These are phyloP conservation scores for Ifrita kowaldi DNA, from an alignment of 2,113 vertebrate genomes.

Conservation along the genomic window DNA sequence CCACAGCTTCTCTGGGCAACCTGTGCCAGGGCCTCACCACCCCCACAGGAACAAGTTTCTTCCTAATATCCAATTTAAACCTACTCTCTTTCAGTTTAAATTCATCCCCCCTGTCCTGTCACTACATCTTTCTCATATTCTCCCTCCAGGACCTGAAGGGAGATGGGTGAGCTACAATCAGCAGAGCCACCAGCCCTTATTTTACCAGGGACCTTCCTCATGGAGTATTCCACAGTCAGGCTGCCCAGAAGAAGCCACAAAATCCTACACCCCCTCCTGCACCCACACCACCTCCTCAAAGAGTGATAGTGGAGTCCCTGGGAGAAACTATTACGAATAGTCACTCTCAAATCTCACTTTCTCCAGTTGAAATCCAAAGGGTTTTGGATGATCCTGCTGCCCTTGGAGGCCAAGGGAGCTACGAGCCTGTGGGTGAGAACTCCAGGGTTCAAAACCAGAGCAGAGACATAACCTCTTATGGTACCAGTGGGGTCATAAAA, in stretches of 20 bases:
- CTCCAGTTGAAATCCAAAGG: not conserved
- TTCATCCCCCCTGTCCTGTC: not conserved
- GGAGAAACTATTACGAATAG: not conserved
- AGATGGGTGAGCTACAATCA: not conserved
- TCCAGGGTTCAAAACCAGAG: not conserved
- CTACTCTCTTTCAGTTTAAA: not conserved
- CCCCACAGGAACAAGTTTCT: not conserved
- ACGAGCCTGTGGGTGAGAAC: rapidly evolving
- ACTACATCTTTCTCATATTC: not conserved
- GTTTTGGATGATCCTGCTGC: not conserved
- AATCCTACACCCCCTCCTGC: not conserved
- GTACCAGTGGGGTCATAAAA: not conserved
- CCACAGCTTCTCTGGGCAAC: not conserved
- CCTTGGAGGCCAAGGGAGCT: not conserved
- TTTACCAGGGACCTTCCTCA: not conserved
- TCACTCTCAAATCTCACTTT: not conserved
- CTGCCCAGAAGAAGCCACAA: not conserved
- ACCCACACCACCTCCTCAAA: not conserved
- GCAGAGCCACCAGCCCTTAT: not conserved
- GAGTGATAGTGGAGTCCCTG: not conserved
- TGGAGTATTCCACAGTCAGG: not conserved
- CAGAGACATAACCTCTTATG: not conserved
- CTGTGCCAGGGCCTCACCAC: rapidly evolving
- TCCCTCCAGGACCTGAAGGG: not conserved
- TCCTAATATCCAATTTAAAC: not conserved